Evolutionary conservation across 2,888 invertebrate genomes (phyloP), one percentile per base, ranked within the genome.

Genomic region (Rotaria sp.): DNA sequence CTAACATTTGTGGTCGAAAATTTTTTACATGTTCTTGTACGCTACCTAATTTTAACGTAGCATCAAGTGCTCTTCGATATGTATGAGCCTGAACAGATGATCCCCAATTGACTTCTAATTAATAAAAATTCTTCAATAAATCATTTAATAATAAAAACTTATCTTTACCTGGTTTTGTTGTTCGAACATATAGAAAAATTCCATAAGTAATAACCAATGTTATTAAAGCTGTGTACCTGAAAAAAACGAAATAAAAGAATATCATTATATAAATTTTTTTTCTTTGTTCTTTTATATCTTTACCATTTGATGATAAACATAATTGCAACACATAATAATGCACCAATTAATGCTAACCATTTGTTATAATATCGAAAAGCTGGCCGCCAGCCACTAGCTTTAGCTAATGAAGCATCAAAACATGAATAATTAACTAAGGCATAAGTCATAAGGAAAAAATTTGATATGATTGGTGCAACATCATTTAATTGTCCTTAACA

Each of bases 11-110:
- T 0, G 98, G 98, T 90, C 95, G 91, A 92, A 96, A 98, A 92
- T 97, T 98, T 92, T 98, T 98, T 38, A 98, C 97, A 91, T 99
- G 98, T 89, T 97, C 97, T 48, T 95, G 95, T 0, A 96, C 95
- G 84, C 94, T 94, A 89, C 95, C 95, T 88, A 99, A 92, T 89
- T 96, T 95, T 88, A 95, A 94, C 0, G 96, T 94, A 35, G 95
- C 94, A 21, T 94, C 94, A 7, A 98, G 91, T 0, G 97, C 96
- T 24, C 94, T 94, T 91, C 96, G 96, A 92, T 97, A 97, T 57
- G 94, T 95, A 41, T 80, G 45, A 80, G 80, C 80, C 45, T 45
- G n/a, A 21, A 80, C 41, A 1, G 45, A 80, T 13, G 45, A 45
- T 13, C 80, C 80, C 80, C 45, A 80, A 91, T 97, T 97, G 5